Conservation (phyloP, 2,797 vertebrate genomes). For the Clarias platycephalus region DNA sequence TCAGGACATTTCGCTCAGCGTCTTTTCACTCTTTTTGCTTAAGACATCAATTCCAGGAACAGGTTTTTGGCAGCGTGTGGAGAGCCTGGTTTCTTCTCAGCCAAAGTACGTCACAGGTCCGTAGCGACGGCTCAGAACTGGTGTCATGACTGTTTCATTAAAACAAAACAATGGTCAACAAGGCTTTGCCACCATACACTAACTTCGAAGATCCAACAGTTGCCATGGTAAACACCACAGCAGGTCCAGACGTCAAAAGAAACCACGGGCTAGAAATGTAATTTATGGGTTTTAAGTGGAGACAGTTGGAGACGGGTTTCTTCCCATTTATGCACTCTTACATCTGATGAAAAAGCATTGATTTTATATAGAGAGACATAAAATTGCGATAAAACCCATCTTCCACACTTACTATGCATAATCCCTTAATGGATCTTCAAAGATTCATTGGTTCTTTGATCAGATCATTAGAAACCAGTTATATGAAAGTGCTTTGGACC, state of each 20-base stretch:
- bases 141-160: constrained; percentile 58
- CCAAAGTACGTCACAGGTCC: constrained; percentile 57
- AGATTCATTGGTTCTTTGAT: background rate
- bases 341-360: constrained; percentile 50
- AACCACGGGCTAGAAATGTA: constrained; percentile 67
- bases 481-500: constrained; percentile 11
- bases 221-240: constrained; percentile 54
- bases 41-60: constrained; percentile 54
- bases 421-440: background rate
- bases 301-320: constrained; percentile 15
- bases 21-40: constrained; percentile 14
- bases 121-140: constrained; percentile 48
- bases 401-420: background rate
- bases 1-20: background rate
- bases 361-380: background rate
- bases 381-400: background rate
- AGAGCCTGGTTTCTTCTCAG: constrained; percentile 34
- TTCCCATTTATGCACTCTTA: constrained; percentile 42
- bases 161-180: constrained; percentile 44
- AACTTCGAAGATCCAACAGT: constrained; percentile 56
- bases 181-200: constrained; percentile 49
- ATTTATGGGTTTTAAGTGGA: constrained; percentile 66
- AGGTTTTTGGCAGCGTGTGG: constrained; percentile 46
- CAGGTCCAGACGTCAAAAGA: constrained; percentile 66
- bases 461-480: background rate